These are phyloP conservation scores for mouse (Mus musculus) DNA, from an alignment of 2,113 vertebrate genomes.

Conservation along the genomic window GRCm39 chr12:15124001-15124500, in stretches of 20 bases:
- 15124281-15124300: not conserved
- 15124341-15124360: not conserved
- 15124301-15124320: not conserved
- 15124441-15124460: constrained; percentile 75
- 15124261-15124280: not conserved
- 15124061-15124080: not conserved
- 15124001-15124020: not conserved
- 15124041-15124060: not conserved
- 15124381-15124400: not conserved
- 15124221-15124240: not conserved
- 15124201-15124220: not conserved
- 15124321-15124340: not conserved
- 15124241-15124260: not conserved
- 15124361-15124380: not conserved
- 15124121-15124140: not conserved
- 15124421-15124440: constrained; percentile 56
- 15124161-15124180: not conserved
- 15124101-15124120: not conserved
- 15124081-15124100: not conserved
- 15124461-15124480: constrained; percentile 56
- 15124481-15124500: constrained; percentile 69
- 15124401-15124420: not conserved
- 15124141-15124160: not conserved
- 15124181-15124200: not conserved
- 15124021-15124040: too few species aligned